A percentile compares a stretch with the other conserved stretches of the same genome.
Evolutionary conservation across 2,888 invertebrate species (phyloP).

Genomic region (Leistus spinibarbis): DNA sequence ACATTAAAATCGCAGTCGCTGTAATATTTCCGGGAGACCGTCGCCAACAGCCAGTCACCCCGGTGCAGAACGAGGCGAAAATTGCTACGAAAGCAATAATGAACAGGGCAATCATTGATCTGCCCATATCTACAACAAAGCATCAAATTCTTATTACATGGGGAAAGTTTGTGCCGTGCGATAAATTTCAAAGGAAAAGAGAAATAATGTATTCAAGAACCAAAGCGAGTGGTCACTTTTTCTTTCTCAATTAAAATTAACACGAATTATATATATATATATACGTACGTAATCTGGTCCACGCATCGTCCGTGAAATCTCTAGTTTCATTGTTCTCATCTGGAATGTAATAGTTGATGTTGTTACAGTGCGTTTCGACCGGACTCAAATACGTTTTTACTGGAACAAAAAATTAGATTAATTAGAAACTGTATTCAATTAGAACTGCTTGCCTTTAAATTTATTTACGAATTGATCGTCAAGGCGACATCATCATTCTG

Average conservation of each 20-base stretch:
- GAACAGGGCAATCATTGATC: slow-evolving; percentile 92
- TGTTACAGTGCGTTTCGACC: slow-evolving; percentile 93
- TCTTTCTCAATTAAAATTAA: not conserved
- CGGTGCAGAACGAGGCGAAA: slow-evolving; percentile 94
- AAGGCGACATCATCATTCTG: no score
- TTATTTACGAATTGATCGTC: no score
- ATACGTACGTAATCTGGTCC: slow-evolving; percentile 80
- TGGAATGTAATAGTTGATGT: slow-evolving; percentile 92
- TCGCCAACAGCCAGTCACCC: slow-evolving; percentile 96
- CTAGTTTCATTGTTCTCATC: slow-evolving; percentile 85
- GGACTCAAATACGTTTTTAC: slow-evolving; percentile 89
- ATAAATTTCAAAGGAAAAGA: not conserved
- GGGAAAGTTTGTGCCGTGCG: not conserved
- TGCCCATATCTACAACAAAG: slow-evolving; percentile 74
- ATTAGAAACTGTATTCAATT: slow-evolving; percentile 8
- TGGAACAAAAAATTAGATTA: slow-evolving; percentile 59
- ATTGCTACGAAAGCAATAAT: slow-evolving; percentile 90
- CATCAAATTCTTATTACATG: not conserved
- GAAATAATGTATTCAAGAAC: not conserved
- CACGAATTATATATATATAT: slow-evolving; percentile 54
- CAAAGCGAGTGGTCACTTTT: not conserved
- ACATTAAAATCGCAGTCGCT: slow-evolving; percentile 88
- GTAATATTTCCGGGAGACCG: slow-evolving; percentile 92
- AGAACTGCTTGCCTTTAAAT: no score
- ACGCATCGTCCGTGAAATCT: slow-evolving; percentile 79